Evolutionary conservation across 2,797 vertebrate species (phyloP), one percentile per base, ranked within the genome.

Genomic region (Oreortyx pictus): DNA sequence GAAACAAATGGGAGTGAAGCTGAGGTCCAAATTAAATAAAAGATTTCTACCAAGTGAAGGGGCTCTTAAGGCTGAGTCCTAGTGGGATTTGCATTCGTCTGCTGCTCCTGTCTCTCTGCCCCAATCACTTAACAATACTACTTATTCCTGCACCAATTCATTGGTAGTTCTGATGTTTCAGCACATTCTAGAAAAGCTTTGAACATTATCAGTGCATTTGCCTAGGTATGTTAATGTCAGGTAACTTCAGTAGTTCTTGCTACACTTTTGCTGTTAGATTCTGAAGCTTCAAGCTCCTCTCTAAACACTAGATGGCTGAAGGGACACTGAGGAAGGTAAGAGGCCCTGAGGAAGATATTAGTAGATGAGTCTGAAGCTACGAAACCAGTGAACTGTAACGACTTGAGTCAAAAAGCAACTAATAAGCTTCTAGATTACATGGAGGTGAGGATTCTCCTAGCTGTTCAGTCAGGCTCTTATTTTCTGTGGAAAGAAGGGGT

Each of bases 381-480:
- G 10, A 82, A 83, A n/a, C 13, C 33, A 56, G 18, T 64, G 70
- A 86, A 88, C 75, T n/a, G 72, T 31, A 47, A 41, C 29, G 39
- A 18, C 46, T 87, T 14, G 49, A 83, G 6, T 44, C 59, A 66
- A 82, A 76, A 89, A 77, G 11, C 31, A 80, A 35, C 35, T 82
- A 85, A 80, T 72, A 81, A 72, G 3, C 35, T 90, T 82, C 61
- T 59, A 47, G 46, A 44, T 33, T 59, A 4, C 11, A n/a, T 29
- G 23, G 39, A 66, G 41, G 41, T 66, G 49, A 86, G 24, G n/a
- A 31, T 68, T 68, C n/a, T 77, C n/a, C n/a, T 18, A 50, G 56
- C 25, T 92, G 83, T 93, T 90, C 80, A 76, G 49, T 88, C 60
- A 76, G 29, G 33, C 59, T 31, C 62, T 78, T 54, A 29, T 78